Evolutionary conservation across 2,888 invertebrate genomes (phyloP), one percentile per base, ranked within the genome.

Genomic region (Arctia plantaginis): DNA sequence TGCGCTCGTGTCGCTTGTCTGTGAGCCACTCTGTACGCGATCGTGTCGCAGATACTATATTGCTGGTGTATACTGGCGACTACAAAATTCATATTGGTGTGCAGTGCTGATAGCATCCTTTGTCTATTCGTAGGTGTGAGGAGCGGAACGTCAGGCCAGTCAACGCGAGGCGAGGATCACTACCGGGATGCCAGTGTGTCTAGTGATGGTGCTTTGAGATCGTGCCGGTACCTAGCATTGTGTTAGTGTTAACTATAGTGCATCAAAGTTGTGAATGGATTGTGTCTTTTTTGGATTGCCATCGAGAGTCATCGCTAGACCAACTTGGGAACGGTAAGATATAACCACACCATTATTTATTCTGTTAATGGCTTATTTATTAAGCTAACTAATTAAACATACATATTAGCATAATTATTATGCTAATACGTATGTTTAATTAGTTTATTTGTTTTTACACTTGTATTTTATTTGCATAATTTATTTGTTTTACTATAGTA

Each of bases 201-300:
- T 92, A 93, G 95, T 95, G 95, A 91, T 94, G 93, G 95, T 95
- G 94, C 91, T 89, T 92, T 91, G 90, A 90, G 91, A 89, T 93
- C 91, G 94, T 93, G 92, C 90, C 88, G 86, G 89, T 91, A 90
- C 91, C 88, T 91, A 88, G 85, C 88, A 83, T 89, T 89, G 94
- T 94, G 94, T 93, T 90, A 92, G 95, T 95, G 95, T 92, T 90
- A 91, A 91, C 92, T 91, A 93, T 90, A 94, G 95, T 94, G 94
- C 91, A 86, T 85, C 86, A 86, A 88, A 89, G 95, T 95, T 95
- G 89, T 95, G 94, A 89, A 94, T 94, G 94, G 92, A 94, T 95
- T 95, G 95, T 94, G 94, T 91, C 88, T 90, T 85, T 89, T 91
- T 94, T 93, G 95, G 95, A 95, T 95, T 95, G 93, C 93, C 92